Evolutionary conservation across 2,113 vertebrate species (phyloP).

Genomic region (Ramphastos sulfuratus): DNA sequence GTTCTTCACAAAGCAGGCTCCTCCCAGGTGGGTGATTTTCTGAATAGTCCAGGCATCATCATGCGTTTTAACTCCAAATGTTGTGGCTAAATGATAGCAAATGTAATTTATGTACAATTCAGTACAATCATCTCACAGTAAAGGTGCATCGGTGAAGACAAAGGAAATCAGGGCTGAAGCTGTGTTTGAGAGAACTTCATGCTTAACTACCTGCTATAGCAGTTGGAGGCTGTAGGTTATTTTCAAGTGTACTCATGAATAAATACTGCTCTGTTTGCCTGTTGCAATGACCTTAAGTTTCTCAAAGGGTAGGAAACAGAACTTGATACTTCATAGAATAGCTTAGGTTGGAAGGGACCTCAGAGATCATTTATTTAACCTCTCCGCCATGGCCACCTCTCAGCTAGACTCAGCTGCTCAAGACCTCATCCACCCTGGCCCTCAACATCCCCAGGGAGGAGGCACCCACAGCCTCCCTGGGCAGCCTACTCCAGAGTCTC

Average conservation of each 20-base stretch:
- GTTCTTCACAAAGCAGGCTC: constrained; percentile 7
- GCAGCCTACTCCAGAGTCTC: too few relatives aligned
- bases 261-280: constrained; percentile 9
- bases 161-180: neutral
- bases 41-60: neutral
- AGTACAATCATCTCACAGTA: neutral
- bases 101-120: neutral
- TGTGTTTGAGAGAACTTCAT: neutral
- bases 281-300: neutral
- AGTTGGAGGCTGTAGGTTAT: neutral
- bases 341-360: too few relatives aligned
- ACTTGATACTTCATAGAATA: neutral
- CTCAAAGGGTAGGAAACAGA: neutral
- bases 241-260: constrained; percentile 13
- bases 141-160: neutral
- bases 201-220: neutral
- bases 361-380: too few relatives aligned
- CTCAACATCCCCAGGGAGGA: too few relatives aligned
- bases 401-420: too few relatives aligned
- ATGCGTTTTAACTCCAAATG: neutral
- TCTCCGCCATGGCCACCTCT: too few relatives aligned
- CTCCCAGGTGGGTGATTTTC: constrained; percentile 7
- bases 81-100: neutral
- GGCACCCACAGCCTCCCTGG: too few relatives aligned
- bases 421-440: too few relatives aligned